Evolutionary conservation across 2,888 invertebrate species (phyloP).

Genomic region (Philonicus albiceps): DNA sequence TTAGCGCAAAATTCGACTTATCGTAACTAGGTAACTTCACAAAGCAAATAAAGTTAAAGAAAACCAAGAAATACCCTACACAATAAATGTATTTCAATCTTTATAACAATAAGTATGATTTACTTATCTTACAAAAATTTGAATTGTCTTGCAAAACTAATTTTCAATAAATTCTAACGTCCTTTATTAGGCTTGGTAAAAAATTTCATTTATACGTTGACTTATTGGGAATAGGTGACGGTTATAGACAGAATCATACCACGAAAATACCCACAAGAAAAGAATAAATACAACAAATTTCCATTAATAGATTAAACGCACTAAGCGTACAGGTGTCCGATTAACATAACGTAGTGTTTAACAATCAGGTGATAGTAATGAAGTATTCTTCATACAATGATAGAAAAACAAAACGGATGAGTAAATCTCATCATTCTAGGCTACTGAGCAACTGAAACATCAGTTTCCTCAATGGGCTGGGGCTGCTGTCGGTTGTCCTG

Average conservation of each 20-base stretch:
- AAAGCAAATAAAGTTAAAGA: background rate
- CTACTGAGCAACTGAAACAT: background rate
- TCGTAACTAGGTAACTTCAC: background rate
- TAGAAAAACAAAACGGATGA: background rate
- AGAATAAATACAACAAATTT: slow-evolving; percentile 5
- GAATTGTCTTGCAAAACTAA: slow-evolving; percentile 19
- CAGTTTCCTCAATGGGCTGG: slow-evolving; percentile 50
- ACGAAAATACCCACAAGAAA: slow-evolving; percentile 22
- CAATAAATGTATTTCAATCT: slow-evolving; percentile 34
- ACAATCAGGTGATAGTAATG: slow-evolving; percentile 5
- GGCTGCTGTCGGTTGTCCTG: slow-evolving; percentile 64
- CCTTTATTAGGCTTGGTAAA: slow-evolving; percentile 17
- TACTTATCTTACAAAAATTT: slow-evolving; percentile 9
- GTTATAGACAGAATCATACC: slow-evolving; percentile 24
- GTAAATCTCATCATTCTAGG: background rate
- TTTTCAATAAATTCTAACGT: background rate
- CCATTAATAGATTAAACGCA: background rate
- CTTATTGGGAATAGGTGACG: slow-evolving; percentile 5
- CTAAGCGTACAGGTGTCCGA: background rate
- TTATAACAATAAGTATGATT: slow-evolving; percentile 30
- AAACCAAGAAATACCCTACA: slow-evolving; percentile 12
- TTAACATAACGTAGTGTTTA: slow-evolving; percentile 12
- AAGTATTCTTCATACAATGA: background rate
- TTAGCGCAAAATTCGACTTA: background rate
- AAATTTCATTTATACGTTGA: slow-evolving; percentile 24